Base-by-base conservation (phyloP, 2,888 invertebrate species). In the Aphodius granarius region DNA sequence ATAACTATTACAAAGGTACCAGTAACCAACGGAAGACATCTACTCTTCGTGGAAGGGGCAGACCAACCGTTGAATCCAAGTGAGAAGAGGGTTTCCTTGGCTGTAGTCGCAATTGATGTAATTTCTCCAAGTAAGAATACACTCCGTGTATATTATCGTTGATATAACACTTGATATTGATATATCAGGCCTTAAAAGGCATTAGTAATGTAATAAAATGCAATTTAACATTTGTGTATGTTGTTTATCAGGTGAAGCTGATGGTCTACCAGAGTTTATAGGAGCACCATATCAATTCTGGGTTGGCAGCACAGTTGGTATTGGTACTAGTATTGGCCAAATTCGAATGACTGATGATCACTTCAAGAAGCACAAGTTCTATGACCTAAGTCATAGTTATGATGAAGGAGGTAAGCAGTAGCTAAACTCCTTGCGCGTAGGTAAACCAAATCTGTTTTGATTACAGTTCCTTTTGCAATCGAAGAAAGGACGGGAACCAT, bases 251-350 rank as follows among this genome's bases (percentile, higher is more conserved):
- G 91, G 89, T 66, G 85, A 86, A 66, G 87, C 87, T 81, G 85
- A 88, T 68, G 91, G 91, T 72, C 89, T 89, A 62, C 95, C 95
- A 1, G 94, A 94, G 83, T 96, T 96, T 81, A 89, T 95, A 19
- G 95, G 95, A 21, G 92, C 95, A 0, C 95, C 96, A 0, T 96
- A 95, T 82, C 95, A 95, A 83, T 96, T 96, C 85, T 96, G 96
- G 95, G 95, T 96, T 23, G 95, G 95, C 0, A 92, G 92, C n/a
- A 94, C 94, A 82, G 95, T 95, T 4, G 93, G 93, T 0, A 90
- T 96, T 78, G 96, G 96, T 6, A 94, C 95, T 0, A 95, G 95
- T 80, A 93, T 96, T 65, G 96, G 96, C 0, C 96, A 96, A 87
- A 93, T 96, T 72, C 90, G 94, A 78, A 91, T 95, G 0, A 94